Conservation (phyloP, 2,113 vertebrate genomes). For the Laticauda laticaudata region DNA sequence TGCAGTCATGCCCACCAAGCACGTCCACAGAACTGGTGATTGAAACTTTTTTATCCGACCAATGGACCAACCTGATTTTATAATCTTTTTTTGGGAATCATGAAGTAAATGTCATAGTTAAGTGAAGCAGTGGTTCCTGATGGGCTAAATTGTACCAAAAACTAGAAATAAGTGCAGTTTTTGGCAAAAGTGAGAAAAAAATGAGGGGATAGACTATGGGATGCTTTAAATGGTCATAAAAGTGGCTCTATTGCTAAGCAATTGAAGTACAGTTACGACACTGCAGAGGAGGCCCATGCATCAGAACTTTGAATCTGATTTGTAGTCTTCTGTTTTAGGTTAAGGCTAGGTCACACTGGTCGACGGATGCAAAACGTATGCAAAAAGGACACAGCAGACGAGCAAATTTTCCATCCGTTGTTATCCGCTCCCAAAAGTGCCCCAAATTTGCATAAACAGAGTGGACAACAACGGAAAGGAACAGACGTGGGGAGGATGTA, state of each 20-base stretch:
- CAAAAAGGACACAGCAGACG: too few relatives aligned
- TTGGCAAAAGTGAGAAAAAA: too few relatives aligned
- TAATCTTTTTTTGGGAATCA: neutral
- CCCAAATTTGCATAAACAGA: too few relatives aligned
- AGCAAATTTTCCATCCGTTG: too few relatives aligned
- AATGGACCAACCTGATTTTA: neutral
- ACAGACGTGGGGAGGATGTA: too few relatives aligned
- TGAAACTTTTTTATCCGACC: too few relatives aligned
- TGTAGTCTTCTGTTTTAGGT: neutral
- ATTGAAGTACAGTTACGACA: neutral
- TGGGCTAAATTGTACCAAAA: neutral
- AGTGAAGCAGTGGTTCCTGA: neutral
- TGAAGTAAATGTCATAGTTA: neutral
- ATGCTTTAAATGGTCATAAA: neutral
- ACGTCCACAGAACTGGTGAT: too few relatives aligned
- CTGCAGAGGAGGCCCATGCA: neutral
- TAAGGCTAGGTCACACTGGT: too few relatives aligned
- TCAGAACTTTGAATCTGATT: neutral
- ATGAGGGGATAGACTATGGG: neutral
- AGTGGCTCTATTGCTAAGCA: neutral
- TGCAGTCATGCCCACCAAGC: too few relatives aligned
- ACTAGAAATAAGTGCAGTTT: neutral
- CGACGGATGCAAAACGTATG: too few relatives aligned
- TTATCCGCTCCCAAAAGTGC: too few relatives aligned
- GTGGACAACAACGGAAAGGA: too few relatives aligned